These are phyloP conservation scores for Lasioglossum morio DNA, from an alignment of 2,888 invertebrate genomes.

Conservation along the genomic window DNA sequence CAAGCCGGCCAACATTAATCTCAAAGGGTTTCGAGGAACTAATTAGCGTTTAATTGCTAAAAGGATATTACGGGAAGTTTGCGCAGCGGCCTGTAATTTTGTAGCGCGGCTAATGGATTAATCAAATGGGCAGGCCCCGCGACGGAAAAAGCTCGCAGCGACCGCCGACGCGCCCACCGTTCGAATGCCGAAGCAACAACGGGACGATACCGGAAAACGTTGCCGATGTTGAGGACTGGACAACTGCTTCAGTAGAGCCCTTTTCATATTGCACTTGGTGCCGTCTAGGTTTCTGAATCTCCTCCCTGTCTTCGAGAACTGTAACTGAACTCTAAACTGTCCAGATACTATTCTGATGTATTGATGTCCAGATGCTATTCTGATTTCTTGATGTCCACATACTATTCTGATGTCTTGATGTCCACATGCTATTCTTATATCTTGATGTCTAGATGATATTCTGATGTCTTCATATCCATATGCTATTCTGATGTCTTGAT, in stretches of 20 bases:
- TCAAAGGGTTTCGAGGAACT: constrained; percentile 52
- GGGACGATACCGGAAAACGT: not conserved
- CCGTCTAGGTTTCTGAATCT: not conserved
- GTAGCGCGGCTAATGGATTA: constrained; percentile 26
- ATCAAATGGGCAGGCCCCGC: constrained; percentile 16
- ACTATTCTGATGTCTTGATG: too few species aligned
- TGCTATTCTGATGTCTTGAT: too few species aligned
- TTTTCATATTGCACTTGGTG: not conserved
- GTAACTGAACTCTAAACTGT: too few species aligned
- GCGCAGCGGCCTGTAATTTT: constrained; percentile 34
- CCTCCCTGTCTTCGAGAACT: too few species aligned
- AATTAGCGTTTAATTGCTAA: constrained; percentile 64
- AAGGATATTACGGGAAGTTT: constrained; percentile 46
- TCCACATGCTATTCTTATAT: too few species aligned
- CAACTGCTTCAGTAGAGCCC: not conserved
- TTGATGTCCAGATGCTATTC: too few species aligned
- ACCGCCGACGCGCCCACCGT: not conserved
- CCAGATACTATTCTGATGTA: too few species aligned
- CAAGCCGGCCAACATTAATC: constrained; percentile 57
- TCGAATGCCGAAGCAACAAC: not conserved
- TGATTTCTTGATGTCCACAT: too few species aligned
- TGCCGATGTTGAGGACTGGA: not conserved
- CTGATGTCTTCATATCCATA: too few species aligned
- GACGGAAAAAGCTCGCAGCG: not conserved
- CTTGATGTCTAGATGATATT: too few species aligned